Evolutionary conservation across 2,113 vertebrate genomes (phyloP).

Genomic region (Acrocephalus arundinaceus): DNA sequence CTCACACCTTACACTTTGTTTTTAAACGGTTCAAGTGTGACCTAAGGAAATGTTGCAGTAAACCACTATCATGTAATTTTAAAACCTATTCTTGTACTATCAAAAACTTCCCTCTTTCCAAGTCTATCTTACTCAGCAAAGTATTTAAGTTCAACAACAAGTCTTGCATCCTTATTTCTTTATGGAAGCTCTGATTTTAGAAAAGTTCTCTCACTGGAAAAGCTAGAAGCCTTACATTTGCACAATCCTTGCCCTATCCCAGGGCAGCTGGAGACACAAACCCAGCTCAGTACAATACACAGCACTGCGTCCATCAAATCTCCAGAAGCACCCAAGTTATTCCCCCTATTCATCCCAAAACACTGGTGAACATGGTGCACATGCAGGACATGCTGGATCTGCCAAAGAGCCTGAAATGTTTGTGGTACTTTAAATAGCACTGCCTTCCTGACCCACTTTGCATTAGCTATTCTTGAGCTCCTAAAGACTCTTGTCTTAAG

Average conservation of each 20-base stretch:
- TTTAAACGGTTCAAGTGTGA: background rate
- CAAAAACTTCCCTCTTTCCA: background rate
- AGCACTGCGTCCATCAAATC: background rate
- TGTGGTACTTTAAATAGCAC: background rate
- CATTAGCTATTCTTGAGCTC: background rate
- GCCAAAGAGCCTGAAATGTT: background rate
- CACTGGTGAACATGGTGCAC: background rate
- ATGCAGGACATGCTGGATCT: background rate
- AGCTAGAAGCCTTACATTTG: background rate
- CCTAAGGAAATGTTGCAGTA: background rate
- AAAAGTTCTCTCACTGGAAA: background rate
- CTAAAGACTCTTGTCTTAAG: constrained; percentile 5
- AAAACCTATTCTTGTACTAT: background rate
- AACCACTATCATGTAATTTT: background rate
- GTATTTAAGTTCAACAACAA: background rate
- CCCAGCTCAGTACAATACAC: background rate
- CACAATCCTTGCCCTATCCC: background rate
- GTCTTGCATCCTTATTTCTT: background rate
- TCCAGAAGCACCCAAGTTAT: background rate
- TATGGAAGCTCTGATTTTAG: background rate
- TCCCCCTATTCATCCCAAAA: background rate
- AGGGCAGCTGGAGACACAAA: background rate
- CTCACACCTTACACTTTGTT: background rate
- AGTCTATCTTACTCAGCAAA: background rate
- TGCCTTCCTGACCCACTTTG: constrained; percentile 44